Percentiles rank a stretch among this genome's conserved stretches.
These are phyloP conservation scores for Syritta pipiens DNA, from an alignment of 2,888 invertebrate species.

Conservation along the genomic window DNA sequence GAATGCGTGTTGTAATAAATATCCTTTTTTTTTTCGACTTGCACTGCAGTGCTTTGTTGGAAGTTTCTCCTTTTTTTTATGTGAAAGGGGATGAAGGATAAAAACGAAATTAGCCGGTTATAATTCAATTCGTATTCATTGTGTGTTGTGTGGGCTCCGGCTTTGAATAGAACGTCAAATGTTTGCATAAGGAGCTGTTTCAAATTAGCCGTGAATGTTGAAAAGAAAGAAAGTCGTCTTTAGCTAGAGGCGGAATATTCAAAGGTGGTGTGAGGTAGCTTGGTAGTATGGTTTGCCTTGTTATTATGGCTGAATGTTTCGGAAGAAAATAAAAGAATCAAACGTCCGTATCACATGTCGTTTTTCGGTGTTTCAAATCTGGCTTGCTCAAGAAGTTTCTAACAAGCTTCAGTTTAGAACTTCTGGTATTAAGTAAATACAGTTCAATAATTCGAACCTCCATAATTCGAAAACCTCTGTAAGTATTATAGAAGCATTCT, in stretches of 20 bases:
- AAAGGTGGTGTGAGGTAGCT: too few species aligned
- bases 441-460: too few species aligned
- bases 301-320: too few species aligned
- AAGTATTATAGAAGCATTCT: too few species aligned
- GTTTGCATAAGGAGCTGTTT: conserved; percentile 64
- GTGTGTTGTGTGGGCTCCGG: not conserved
- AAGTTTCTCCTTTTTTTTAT: not conserved
- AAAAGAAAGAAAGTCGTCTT: conserved; percentile 25
- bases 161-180: conserved; percentile 39
- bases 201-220: conserved; percentile 63
- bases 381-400: too few species aligned
- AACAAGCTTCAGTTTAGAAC: too few species aligned
- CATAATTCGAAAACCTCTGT: too few species aligned
- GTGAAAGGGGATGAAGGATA: conserved; percentile 12
- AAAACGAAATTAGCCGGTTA: conserved; percentile 62
- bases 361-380: too few species aligned
- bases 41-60: conserved; percentile 12
- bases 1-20: conserved; percentile 63
- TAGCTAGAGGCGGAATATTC: conserved; percentile 16
- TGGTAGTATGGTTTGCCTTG: too few species aligned
- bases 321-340: too few species aligned
- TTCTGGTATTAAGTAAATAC: too few species aligned
- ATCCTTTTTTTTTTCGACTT: conserved; percentile 46
- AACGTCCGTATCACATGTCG: too few species aligned
- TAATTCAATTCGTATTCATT: conserved; percentile 64